Evolutionary conservation across 2,888 invertebrate genomes (phyloP).

Genomic region (Drepanosiphum platanoidis): DNA sequence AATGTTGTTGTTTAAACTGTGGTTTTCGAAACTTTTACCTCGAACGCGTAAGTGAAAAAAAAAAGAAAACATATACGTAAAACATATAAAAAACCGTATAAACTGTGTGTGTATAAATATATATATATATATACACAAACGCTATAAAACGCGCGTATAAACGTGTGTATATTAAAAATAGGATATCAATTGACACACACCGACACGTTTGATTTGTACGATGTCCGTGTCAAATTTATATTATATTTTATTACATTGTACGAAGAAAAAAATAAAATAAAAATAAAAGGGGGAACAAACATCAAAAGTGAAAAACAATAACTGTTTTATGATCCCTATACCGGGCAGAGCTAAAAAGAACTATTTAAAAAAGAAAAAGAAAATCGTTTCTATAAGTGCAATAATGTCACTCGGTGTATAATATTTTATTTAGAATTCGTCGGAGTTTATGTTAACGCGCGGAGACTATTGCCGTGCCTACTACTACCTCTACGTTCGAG

Average conservation of each 20-base stretch:
- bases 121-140: background rate
- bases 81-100: background rate
- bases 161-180: conserved; percentile 43
- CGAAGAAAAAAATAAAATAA: background rate
- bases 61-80: background rate
- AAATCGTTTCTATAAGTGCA: background rate
- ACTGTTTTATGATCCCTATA: conserved; percentile 27
- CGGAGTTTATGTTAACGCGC: background rate
- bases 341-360: conserved; percentile 1
- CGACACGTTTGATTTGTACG: conserved; percentile 46
- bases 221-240: conserved; percentile 32
- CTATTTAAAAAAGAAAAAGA: background rate
- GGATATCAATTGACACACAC: conserved; percentile 46
- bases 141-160: background rate
- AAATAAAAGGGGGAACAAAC: conserved; percentile 5
- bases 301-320: conserved; percentile 36
- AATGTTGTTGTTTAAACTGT: background rate
- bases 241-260: conserved; percentile 21
- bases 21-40: conserved; percentile 20
- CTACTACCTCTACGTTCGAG: too few species aligned
- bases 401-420: background rate
- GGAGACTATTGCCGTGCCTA: too few species aligned
- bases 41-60: background rate
- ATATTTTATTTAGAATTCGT: background rate
- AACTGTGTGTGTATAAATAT: background rate